These are phyloP conservation scores for Grammomys dolichurus DNA, from an alignment of 2,113 vertebrate genomes.

Conservation along the genomic window DNA sequence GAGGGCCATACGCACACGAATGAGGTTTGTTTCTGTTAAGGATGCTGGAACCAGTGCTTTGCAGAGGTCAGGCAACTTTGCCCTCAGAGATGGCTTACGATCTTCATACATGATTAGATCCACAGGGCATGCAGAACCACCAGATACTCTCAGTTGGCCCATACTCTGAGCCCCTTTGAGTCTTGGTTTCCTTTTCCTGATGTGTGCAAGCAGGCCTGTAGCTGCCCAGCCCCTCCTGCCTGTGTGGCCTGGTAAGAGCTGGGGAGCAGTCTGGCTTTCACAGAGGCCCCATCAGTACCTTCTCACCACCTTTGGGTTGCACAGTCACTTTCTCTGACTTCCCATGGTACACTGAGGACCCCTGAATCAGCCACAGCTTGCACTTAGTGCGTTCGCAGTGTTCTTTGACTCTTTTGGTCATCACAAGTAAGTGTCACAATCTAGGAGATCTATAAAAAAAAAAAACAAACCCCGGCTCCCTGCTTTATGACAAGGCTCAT, in stretches of 20 bases:
- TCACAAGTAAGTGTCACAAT: background rate
- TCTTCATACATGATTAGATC: background rate
- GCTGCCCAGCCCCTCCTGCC: background rate
- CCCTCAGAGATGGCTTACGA: background rate
- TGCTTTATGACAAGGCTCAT: background rate
- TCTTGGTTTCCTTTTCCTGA: background rate
- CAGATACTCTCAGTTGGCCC: background rate
- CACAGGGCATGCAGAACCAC: background rate
- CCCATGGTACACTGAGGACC: background rate
- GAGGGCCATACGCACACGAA: rapidly evolving
- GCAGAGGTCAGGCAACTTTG: background rate
- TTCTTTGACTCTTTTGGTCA: background rate
- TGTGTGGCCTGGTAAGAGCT: background rate
- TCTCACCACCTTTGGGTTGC: background rate
- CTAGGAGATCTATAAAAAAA: background rate
- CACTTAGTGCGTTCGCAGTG: rapidly evolving
- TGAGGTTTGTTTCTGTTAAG: background rate
- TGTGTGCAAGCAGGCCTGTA: too few species aligned
- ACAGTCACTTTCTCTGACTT: background rate
- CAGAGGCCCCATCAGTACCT: background rate
- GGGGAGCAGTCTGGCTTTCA: background rate
- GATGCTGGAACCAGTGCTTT: background rate
- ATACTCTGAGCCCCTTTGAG: background rate
- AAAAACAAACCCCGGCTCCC: background rate
- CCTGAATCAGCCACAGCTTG: background rate